A percentile compares a stretch with the other conserved stretches of the same genome.
These are phyloP conservation scores for Abramis brama DNA, from an alignment of 2,113 vertebrate genomes.

Conservation along the genomic window DNA sequence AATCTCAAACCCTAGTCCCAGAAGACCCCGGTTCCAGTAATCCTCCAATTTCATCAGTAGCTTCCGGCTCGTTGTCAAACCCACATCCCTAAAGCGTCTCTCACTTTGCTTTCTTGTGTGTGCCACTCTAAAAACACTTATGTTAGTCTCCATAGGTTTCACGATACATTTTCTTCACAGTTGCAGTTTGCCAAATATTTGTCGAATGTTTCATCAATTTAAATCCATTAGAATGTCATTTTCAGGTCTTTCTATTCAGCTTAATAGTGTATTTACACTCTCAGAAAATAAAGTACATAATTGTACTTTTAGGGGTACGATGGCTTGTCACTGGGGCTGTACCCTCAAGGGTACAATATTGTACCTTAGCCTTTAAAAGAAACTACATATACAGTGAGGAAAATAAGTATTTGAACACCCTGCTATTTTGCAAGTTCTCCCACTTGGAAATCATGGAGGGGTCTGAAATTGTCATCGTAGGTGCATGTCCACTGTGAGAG, in stretches of 20 bases:
- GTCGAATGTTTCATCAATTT: neutral
- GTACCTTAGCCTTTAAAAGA: too few relatives aligned
- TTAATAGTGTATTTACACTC: neutral
- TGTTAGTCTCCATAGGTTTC: neutral
- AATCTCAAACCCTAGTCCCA: slow-evolving; percentile 36
- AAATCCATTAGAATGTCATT: neutral
- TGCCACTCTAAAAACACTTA: slow-evolving; percentile 28
- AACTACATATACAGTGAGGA: too few relatives aligned
- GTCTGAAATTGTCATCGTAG: too few relatives aligned
- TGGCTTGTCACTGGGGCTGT: too few relatives aligned
- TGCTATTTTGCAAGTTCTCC: too few relatives aligned
- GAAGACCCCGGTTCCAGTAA: slow-evolving; percentile 38
- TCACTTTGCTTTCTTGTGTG: slow-evolving; percentile 30
- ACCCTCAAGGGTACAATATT: too few relatives aligned
- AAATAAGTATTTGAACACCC: too few relatives aligned
- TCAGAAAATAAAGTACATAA: too few relatives aligned
- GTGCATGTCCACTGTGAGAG: too few relatives aligned
- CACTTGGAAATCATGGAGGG: too few relatives aligned
- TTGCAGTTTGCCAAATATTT: slow-evolving; percentile 14
- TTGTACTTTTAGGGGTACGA: too few relatives aligned
- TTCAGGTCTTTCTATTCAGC: neutral
- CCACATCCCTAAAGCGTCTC: slow-evolving; percentile 38
- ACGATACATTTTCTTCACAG: neutral
- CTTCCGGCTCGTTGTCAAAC: slow-evolving; percentile 41
- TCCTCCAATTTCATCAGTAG: slow-evolving; percentile 40